Evolutionary conservation across 2,113 vertebrate species (phyloP), one percentile per base, ranked within the genome.

Genomic region (Rousettus leschenaultii): DNA sequence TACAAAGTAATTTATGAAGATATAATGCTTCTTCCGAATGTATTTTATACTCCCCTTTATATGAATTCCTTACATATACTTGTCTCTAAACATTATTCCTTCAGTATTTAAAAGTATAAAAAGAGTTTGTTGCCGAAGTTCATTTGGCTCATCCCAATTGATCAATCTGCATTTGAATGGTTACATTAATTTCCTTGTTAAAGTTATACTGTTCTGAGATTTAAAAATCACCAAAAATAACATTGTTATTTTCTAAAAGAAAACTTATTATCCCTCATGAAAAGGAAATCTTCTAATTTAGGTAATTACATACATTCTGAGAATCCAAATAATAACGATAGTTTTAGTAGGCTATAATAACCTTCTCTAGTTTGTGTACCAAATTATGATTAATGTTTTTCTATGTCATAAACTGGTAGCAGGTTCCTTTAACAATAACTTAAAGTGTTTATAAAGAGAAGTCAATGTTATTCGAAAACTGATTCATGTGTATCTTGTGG

Each of bases 61-160:
- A 35, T 86, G 59, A 86, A 38, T 93, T 90, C 48, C 35, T 94
- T 95, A 66, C 33, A 21, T 78, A 63, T 95, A 83, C 89, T 86
- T 96, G 19, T 9, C 79, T 95, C 16, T 83, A 94, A 43, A 85
- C 91, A 94, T 96, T 88, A 96, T 96, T 65, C 9, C 43, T 74
- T 80, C 8, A 40, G 22, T 79, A 38, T 93, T 97, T 89, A 95
- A 35, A 66, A 93, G 1, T 96, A 94, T 55, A 51, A n/a, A 77
- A 86, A 85, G 24, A 95, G 30, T 66, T 96, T 73, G 61, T 87
- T 97, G 65, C 57, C 57, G 16, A 91, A 65, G 55, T 74, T 91
- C 82, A 89, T 85, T 93, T 90, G 43, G 5, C 19, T 79, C 83
- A 82, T 68, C 92, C 55, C 88, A 89, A 94, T 92, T 93, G 9